These are phyloP conservation scores for Porites rus DNA, from an alignment of 92 coral and sea anemone genomes.

Conservation along the genomic window DNA sequence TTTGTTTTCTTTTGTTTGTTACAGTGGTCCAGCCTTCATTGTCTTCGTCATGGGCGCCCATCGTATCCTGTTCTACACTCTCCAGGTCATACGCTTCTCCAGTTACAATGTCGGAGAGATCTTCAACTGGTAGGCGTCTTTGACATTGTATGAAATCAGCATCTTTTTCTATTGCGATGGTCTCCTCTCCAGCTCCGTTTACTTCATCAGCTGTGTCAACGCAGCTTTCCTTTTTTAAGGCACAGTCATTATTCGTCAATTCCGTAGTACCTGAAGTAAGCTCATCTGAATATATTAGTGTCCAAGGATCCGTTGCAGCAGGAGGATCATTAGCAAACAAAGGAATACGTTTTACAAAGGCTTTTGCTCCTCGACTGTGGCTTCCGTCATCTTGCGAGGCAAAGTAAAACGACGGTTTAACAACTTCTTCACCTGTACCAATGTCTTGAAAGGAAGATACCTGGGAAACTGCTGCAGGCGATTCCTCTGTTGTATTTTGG, in stretches of 20 bases:
- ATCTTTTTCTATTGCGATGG: conserved; percentile 43
- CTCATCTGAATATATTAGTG: neutral
- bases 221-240: neutral
- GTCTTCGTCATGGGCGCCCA: no score
- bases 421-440: neutral
- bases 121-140: conserved; percentile 48
- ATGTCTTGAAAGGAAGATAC: neutral
- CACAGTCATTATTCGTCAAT: neutral
- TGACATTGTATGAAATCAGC: conserved; percentile 38
- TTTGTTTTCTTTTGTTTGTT: neutral
- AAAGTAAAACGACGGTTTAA: neutral
- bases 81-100: neutral
- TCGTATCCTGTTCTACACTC: neutral
- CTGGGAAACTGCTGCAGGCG: neutral
- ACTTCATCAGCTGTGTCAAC: neutral
- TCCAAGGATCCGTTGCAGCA: neutral
- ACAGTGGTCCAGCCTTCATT: neutral
- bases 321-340: neutral
- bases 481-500: neutral
- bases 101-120: neutral
- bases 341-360: neutral
- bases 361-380: neutral
- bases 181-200: neutral
- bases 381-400: neutral
- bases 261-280: neutral